These are phyloP conservation scores for Drosophila kambysellisi DNA, from an alignment of 2,888 invertebrate species.

Conservation along the genomic window DNA sequence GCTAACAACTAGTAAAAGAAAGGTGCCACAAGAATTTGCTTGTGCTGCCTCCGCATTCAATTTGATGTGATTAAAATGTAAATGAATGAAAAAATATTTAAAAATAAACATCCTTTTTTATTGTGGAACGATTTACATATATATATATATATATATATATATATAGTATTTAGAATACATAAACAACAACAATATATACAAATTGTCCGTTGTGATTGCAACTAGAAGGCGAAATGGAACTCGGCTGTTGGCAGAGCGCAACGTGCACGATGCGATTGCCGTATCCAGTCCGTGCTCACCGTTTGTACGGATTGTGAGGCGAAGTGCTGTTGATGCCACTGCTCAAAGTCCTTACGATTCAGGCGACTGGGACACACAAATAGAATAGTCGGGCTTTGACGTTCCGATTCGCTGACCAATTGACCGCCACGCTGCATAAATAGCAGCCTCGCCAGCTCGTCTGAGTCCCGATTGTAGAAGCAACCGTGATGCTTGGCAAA, in stretches of 20 bases:
- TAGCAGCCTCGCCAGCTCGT: slow-evolving; percentile 58
- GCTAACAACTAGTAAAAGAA: background rate
- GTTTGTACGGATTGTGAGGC: background rate
- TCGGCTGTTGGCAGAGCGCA: slow-evolving; percentile 14
- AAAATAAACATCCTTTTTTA: background rate
- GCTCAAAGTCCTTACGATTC: slow-evolving; percentile 5
- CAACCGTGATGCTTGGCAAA: slow-evolving; percentile 69
- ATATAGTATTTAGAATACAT: background rate
- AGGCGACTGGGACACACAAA: slow-evolving; percentile 19
- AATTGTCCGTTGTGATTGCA: background rate
- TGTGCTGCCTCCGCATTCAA: background rate
- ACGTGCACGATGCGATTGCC: slow-evolving; percentile 37
- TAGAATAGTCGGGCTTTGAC: slow-evolving; percentile 9
- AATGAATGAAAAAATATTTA: slow-evolving; percentile 2
- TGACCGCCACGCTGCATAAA: slow-evolving; percentile 81
- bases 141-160: background rate
- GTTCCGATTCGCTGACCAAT: slow-evolving; percentile 13
- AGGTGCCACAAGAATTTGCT: background rate
- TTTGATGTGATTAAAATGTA: slow-evolving; percentile 21
- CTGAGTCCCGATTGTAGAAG: slow-evolving; percentile 64
- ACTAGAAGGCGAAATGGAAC: slow-evolving; percentile 23
- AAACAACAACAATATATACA: background rate
- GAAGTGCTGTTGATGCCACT: slow-evolving; percentile 33
- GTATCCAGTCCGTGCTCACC: slow-evolving; percentile 46
- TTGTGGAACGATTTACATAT: background rate